Conservation (phyloP, 2,888 invertebrate species). For the Ormyrus pomaceus region DNA sequence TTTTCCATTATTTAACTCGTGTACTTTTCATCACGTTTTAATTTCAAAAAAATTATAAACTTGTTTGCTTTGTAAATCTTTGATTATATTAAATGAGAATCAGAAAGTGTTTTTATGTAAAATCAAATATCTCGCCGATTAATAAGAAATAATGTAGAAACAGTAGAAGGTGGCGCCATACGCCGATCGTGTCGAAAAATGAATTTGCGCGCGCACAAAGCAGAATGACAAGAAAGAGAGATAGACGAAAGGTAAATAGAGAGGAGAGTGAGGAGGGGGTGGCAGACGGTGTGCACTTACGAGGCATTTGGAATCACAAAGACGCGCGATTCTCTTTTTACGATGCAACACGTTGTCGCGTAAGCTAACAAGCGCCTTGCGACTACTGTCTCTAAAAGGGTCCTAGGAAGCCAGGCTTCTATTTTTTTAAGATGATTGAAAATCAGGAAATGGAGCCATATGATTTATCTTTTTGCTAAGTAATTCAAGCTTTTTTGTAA, state of each 20-base stretch:
- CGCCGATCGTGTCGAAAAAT: constrained; percentile 55
- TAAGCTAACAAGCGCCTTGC: constrained; percentile 17
- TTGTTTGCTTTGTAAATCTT: constrained; percentile 11
- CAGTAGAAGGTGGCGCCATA: constrained; percentile 19
- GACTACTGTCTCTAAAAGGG: constrained; percentile 34
- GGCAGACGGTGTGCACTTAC: constrained; percentile 69
- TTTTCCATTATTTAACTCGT: constrained; percentile 13
- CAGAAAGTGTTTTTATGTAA: constrained; percentile 30
- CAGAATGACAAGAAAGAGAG: constrained; percentile 55
- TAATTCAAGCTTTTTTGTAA: constrained; percentile 39
- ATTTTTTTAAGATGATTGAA: constrained; percentile 39
- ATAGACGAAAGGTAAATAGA: constrained; percentile 50
- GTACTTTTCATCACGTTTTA: constrained; percentile 37
- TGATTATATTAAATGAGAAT: not conserved
- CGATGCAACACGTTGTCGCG: constrained; percentile 58
- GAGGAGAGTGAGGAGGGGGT: constrained; percentile 62
- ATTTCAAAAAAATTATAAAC: constrained; percentile 10
- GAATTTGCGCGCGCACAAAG: constrained; percentile 35
- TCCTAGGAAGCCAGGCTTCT: constrained; percentile 33
- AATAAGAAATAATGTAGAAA: constrained; percentile 65
- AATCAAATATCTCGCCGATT: constrained; percentile 62
- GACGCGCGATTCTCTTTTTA: constrained; percentile 45
- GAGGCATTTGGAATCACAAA: constrained; percentile 61
- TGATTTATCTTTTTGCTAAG: constrained; percentile 37
- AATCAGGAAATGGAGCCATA: constrained; percentile 49